Evolutionary conservation across 2,797 vertebrate genomes (phyloP), one percentile per base, ranked within the genome.

Genomic region (Dipus sagitta): DNA sequence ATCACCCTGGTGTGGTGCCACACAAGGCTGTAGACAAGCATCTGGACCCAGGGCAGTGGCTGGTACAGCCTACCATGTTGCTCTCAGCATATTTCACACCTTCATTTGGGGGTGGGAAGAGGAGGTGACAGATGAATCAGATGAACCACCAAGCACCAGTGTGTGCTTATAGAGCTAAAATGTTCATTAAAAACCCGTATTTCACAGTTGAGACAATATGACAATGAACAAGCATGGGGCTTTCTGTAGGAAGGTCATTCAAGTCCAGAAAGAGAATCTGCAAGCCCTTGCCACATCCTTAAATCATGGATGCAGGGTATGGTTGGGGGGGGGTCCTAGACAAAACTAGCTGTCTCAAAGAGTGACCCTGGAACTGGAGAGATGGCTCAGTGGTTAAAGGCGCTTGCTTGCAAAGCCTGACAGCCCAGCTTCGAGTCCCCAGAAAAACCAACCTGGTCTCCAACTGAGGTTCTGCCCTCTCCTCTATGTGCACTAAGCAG

Each of bases 201-300:
- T 80, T 91, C 80, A 91, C 24, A 62, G 24, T 79, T 91, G 38
- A 38, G 75, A 67, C 34, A 42, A 32, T 23, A 34, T 4, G 1
- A 86, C 70, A 92, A 52, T 76, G 64, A 89, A 92, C 88, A 96
- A 96, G 94, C 83, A n/a, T 88, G 97, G 97, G 95, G 96, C 96
- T 97, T 97, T 97, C 96, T 96, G 94, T 94, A 92, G 94, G 52
- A 86, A 86, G 72, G 67, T 86, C 78, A 77, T 87, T 94, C 28
- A 10, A 0, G 0, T 64, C 4, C 0, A 72, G 32, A 62, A 90
- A 75, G 52, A n/a, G 42, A 82, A 85, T 17, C 34, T 64, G 18
- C n/a, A 4, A 91, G 47, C 6, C 60, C 75, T 54, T 28, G 4
- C 13, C 0, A 0, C n/a, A 60, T 28, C 77, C 67, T 38, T 75